phyloP scores from a whole-genome alignment of 2,113 vertebrate genomes.

The Amazona guildingii region DNA sequence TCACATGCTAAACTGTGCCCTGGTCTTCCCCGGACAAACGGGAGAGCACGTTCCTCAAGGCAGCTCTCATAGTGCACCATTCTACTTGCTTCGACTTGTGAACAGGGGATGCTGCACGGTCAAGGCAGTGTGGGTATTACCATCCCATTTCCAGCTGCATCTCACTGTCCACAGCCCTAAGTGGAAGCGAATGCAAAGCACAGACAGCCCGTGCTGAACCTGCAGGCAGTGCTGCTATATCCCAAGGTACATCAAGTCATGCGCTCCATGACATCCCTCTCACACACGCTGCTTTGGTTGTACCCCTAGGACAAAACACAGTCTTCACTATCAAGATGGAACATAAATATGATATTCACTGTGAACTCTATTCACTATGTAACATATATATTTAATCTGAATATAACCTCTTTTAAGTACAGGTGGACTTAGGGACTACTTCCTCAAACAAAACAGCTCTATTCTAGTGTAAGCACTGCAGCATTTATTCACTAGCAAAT shows the following conservation, averaged over 20 bases:
- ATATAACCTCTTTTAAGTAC: background rate
- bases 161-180: background rate
- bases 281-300: background rate
- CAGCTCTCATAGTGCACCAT: background rate
- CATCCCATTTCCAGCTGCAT: background rate
- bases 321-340: background rate
- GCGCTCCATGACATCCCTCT: background rate
- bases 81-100: accelerated
- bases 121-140: background rate
- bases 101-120: background rate
- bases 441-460: background rate
- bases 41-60: background rate
- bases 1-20: background rate
- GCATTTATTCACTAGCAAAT: background rate
- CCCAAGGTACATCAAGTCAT: background rate
- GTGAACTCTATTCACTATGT: background rate
- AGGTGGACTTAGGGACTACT: background rate
- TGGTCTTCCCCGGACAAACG: background rate
- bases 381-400: background rate
- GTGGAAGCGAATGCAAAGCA: background rate
- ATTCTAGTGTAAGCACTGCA: background rate
- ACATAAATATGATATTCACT: background rate
- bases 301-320: background rate
- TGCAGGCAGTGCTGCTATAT: background rate
- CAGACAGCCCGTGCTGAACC: background rate